Conservation (phyloP, 2,797 vertebrate species). For the Linurgus olivaceus region DNA sequence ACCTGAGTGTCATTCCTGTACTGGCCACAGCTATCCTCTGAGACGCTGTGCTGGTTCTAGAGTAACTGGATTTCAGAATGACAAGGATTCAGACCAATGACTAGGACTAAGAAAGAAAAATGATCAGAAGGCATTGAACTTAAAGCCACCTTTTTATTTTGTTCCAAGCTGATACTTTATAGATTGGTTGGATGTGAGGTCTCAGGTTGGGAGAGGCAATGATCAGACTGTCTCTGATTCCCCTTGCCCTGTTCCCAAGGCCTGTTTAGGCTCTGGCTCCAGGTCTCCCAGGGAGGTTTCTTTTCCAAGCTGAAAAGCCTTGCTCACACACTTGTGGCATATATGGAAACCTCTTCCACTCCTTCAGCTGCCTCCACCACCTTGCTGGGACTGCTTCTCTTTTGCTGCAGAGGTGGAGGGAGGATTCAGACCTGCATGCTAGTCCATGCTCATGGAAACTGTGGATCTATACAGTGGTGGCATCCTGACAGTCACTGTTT, state of each 20-base stretch:
- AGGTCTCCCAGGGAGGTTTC: background rate
- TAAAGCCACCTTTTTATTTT: accelerated
- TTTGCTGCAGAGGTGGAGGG: background rate
- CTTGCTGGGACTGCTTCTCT: background rate
- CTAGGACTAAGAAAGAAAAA: background rate
- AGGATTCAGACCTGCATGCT: background rate
- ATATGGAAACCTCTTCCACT: background rate
- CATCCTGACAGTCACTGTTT: background rate
- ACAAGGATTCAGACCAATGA: background rate
- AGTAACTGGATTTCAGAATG: background rate
- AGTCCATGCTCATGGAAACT: background rate
- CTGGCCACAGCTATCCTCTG: background rate
- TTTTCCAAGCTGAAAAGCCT: background rate
- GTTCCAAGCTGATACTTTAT: accelerated
- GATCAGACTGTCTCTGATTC: background rate
- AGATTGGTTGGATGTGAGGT: background rate
- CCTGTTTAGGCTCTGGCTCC: too few relatives aligned
- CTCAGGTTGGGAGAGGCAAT: background rate
- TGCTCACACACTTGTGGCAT: background rate
- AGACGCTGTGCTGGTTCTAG: background rate
- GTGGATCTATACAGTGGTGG: background rate
- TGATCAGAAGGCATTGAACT: accelerated
- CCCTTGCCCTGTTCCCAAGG: background rate
- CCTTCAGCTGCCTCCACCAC: background rate
- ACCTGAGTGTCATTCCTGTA: background rate